These are phyloP conservation scores for Camponotus vicinus DNA, from an alignment of 1,140 invertebrate genomes.

Conservation along the genomic window DNA sequence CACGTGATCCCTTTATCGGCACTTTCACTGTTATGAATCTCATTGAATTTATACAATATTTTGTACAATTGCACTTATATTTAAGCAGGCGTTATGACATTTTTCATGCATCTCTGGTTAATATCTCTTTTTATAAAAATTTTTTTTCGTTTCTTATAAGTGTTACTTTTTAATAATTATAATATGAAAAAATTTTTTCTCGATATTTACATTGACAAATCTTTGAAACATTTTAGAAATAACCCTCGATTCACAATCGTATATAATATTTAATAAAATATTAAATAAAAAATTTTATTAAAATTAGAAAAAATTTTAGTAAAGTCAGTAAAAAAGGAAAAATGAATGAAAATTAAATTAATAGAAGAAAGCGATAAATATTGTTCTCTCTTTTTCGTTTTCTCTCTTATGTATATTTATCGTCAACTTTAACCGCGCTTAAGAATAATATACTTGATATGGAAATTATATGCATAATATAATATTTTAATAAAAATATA, in stretches of 20 bases:
- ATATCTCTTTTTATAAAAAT: neutral
- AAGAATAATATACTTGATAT: no score
- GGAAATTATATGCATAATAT: no score
- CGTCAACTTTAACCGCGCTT: no score
- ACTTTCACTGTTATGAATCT: constrained; percentile 31
- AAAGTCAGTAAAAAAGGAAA: no score
- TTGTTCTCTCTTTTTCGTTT: no score
- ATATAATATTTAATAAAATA: no score
- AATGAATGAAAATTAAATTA: no score
- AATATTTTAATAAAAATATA: no score
- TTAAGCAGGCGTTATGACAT: constrained; percentile 13
- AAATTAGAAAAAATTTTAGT: no score
- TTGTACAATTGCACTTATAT: neutral
- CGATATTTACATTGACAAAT: neutral
- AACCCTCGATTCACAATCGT: neutral
- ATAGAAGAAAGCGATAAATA: no score
- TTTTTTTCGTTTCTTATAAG: constrained; percentile 8
- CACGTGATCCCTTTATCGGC: constrained; percentile 24
- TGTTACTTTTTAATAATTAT: neutral
- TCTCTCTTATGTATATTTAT: no score
- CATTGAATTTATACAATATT: neutral
- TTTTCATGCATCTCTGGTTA: constrained; percentile 1
- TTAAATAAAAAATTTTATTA: no score
- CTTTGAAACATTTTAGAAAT: constrained; percentile 3
- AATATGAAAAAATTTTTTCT: neutral